A percentile compares a stretch with the other conserved stretches of the same genome.
phyloP scores from a whole-genome alignment of 2,113 vertebrate genomes.

The Pseudopodoces humilis region DNA sequence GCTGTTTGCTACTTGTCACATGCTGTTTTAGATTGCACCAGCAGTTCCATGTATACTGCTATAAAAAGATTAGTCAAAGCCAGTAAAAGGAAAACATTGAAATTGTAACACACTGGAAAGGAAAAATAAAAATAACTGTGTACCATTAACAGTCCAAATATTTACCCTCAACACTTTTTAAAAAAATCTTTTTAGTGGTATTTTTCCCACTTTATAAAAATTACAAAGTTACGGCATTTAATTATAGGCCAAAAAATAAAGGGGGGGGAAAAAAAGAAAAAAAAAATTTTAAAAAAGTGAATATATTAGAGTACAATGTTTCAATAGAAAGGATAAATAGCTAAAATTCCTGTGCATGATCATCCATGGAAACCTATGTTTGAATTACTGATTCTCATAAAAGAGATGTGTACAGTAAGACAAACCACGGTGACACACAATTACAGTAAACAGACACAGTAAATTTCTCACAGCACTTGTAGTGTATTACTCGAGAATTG shows the following conservation, averaged over 20 bases:
- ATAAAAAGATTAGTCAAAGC: slow-evolving; percentile 11
- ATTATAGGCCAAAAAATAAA: background rate
- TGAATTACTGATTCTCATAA: background rate
- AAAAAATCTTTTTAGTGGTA: background rate
- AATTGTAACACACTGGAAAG: background rate
- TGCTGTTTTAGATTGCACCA: background rate
- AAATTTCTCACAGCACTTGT: background rate
- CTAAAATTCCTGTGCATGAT: background rate
- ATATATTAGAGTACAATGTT: background rate
- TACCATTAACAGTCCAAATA: background rate
- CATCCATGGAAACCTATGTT: background rate
- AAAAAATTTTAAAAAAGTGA: background rate
- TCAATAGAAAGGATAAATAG: background rate
- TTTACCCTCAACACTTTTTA: background rate
- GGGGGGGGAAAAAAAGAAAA: too few relatives aligned
- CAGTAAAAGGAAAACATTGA: background rate
- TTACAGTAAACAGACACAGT: background rate
- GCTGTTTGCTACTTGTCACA: slow-evolving; percentile 18
- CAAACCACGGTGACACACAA: background rate
- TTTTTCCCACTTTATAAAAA: background rate
- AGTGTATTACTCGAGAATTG: background rate
- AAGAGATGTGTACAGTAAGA: background rate
- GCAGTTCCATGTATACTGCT: background rate
- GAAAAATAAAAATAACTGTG: background rate
- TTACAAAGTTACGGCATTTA: background rate